These are phyloP conservation scores for Oryzias dopingdopingensis DNA, from an alignment of 2,797 vertebrate genomes.

Conservation along the genomic window DNA sequence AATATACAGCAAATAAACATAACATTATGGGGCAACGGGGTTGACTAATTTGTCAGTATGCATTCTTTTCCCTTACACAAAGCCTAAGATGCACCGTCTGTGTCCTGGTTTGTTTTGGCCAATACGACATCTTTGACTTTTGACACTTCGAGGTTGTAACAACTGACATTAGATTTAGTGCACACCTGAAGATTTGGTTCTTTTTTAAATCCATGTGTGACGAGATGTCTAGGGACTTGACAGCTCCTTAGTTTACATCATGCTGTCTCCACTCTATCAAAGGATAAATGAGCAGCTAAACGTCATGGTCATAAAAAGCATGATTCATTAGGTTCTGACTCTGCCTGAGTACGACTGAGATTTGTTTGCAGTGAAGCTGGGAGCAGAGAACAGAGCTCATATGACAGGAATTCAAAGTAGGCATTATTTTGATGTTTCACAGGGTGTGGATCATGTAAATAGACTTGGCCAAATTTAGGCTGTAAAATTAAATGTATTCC, in stretches of 20 bases:
- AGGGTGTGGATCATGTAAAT: background rate
- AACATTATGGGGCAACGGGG: too few relatives aligned
- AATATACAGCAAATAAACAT: too few relatives aligned
- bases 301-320: slow-evolving; percentile 32
- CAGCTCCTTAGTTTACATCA: slow-evolving; percentile 42
- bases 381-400: slow-evolving; percentile 13
- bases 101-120: slow-evolving; percentile 7
- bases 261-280: slow-evolving; percentile 17
- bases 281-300: slow-evolving; percentile 26
- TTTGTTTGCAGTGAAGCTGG: slow-evolving; percentile 19
- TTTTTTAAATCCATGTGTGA: slow-evolving; percentile 31
- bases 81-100: slow-evolving; percentile 9
- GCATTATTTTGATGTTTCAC: slow-evolving; percentile 17
- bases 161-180: slow-evolving; percentile 26
- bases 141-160: slow-evolving; percentile 13
- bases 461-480: too few relatives aligned
- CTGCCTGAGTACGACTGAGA: slow-evolving; percentile 16
- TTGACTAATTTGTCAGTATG: too few relatives aligned
- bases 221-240: slow-evolving; percentile 32
- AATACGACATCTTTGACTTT: slow-evolving; percentile 11
- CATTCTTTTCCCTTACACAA: background rate
- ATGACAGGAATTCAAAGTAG: slow-evolving; percentile 9
- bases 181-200: slow-evolving; percentile 9
- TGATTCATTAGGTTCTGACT: slow-evolving; percentile 23
- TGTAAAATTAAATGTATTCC: too few relatives aligned